A percentile compares a stretch with the other conserved stretches of the same genome.
Conservation (phyloP, 2,888 invertebrate species). For the Aphodius granarius region DNA sequence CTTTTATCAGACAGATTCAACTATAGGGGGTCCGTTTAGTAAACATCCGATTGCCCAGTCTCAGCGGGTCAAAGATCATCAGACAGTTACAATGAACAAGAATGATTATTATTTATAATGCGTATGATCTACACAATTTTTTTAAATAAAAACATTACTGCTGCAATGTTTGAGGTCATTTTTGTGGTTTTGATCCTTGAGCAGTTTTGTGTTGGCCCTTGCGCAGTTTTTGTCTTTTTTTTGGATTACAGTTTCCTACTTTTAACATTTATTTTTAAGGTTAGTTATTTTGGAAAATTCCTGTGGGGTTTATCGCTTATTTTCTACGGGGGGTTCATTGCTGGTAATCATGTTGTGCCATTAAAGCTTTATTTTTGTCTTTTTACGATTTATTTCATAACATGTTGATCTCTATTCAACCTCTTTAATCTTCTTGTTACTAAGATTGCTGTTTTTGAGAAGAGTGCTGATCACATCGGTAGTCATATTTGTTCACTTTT, state of each 20-base stretch:
- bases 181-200: not conserved
- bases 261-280: no score
- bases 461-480: no score
- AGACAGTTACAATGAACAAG: not conserved
- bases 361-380: not conserved
- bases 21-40: not conserved
- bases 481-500: not conserved
- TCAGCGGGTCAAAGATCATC: not conserved
- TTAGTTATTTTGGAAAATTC: not conserved
- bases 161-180: not conserved
- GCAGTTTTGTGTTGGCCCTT: not conserved
- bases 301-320: not conserved
- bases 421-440: not conserved
- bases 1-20: not conserved
- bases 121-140: not conserved
- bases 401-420: not conserved
- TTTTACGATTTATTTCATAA: not conserved
- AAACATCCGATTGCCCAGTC: not conserved
- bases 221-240: not conserved
- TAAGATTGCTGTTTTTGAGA: not conserved
- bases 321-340: not conserved
- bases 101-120: not conserved
- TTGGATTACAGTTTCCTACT: not conserved
- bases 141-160: not conserved
- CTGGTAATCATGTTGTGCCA: not conserved